A percentile compares a stretch with the other conserved stretches of the same genome.
These are phyloP conservation scores for Eilema depressum DNA, from an alignment of 2,888 invertebrate species.

Conservation along the genomic window DNA sequence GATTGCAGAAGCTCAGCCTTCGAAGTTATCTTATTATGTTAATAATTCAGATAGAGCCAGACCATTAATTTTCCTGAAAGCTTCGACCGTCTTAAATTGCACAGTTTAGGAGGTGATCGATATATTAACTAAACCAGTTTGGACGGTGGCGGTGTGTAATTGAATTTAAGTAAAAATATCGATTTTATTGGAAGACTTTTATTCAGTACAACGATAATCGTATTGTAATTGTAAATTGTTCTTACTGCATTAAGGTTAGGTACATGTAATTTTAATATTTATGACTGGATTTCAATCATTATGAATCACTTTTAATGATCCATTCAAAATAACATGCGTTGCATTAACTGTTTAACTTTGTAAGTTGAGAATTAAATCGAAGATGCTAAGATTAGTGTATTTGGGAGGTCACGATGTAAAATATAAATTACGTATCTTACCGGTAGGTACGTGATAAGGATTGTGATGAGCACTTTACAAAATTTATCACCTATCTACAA, in stretches of 20 bases:
- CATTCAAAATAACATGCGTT: background rate
- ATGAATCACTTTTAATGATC: background rate
- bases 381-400: background rate
- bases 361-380: background rate
- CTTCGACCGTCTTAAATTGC: conserved; percentile 8
- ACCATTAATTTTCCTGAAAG: conserved; percentile 17
- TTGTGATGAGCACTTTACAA: background rate
- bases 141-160: background rate
- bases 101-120: background rate
- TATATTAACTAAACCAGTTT: background rate
- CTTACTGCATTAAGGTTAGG: too few species aligned
- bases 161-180: background rate
- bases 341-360: too few species aligned
- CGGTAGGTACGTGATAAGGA: background rate
- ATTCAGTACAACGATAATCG: background rate
- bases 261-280: background rate
- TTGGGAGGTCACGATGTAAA: background rate
- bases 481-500: background rate
- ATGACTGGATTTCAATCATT: background rate
- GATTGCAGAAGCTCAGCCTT: background rate
- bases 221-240: too few species aligned
- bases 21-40: conserved; percentile 13
- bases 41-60: conserved; percentile 23
- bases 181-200: background rate
- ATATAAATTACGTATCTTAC: background rate